Percentiles rank a stretch among this genome's conserved stretches.
These are phyloP conservation scores for Neogale vison DNA, from an alignment of 2,113 vertebrate genomes.

Conservation along the genomic window DNA sequence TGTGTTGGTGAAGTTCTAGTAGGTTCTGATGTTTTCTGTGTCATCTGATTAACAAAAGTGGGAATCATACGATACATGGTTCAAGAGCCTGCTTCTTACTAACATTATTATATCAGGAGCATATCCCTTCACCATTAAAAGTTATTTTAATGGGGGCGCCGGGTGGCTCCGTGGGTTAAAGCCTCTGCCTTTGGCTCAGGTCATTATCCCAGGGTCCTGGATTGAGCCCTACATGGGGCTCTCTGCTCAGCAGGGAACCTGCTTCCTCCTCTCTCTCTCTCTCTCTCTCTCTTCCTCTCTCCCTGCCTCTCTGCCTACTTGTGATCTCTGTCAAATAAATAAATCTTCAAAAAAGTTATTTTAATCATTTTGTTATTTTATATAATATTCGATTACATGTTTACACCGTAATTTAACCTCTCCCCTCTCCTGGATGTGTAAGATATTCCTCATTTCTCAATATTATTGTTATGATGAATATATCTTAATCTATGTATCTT, in stretches of 20 bases:
- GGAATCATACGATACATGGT: not conserved
- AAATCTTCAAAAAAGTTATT: not conserved
- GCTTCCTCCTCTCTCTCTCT: too few species aligned
- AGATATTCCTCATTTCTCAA: not conserved
- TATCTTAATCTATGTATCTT: not conserved
- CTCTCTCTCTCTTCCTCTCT: too few species aligned
- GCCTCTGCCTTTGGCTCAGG: too few species aligned
- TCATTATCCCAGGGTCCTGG: too few species aligned
- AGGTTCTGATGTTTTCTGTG: not conserved
- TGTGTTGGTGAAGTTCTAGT: not conserved
- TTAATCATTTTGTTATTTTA: not conserved
- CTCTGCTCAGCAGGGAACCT: too few species aligned
- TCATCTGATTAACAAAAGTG: not conserved
- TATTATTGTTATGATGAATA: not conserved
- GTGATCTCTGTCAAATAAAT: too few species aligned
- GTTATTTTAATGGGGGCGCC: not conserved
- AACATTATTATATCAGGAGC: not conserved
- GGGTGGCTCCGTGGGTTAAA: too few species aligned
- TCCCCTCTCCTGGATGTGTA: not conserved
- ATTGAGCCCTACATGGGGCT: too few species aligned
- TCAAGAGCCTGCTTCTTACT: not conserved
- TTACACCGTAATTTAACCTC: not conserved
- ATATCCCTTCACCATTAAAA: not conserved
- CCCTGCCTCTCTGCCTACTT: too few species aligned
- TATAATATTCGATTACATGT: not conserved